Evolutionary conservation across 2,888 invertebrate genomes (phyloP).

Genomic region (Oxytorus armatus): DNA sequence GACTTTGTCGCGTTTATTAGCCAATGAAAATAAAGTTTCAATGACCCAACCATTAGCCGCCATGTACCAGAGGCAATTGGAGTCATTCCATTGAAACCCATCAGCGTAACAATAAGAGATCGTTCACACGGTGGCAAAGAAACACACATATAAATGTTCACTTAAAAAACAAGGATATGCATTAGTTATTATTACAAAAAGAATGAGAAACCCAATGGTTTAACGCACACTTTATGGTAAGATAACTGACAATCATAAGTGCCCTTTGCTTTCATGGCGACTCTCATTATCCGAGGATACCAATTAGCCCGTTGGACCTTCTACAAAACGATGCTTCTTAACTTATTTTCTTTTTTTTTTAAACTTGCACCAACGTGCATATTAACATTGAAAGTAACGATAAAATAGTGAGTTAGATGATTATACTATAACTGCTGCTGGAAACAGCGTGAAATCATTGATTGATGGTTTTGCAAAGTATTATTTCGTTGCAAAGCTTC

Average conservation of each 20-base stretch:
- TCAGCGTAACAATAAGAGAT: neutral
- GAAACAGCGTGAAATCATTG: too few relatives aligned
- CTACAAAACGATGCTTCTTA: constrained; percentile 3
- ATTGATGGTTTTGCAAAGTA: too few relatives aligned
- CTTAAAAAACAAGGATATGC: neutral
- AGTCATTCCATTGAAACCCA: neutral
- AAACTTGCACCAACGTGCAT: neutral
- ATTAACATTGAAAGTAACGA: neutral
- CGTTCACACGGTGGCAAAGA: neutral
- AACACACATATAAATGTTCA: neutral
- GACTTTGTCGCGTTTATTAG: neutral
- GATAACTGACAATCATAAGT: neutral
- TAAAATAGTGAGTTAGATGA: too few relatives aligned
- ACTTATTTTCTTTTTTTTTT: neutral
- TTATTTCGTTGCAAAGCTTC: too few relatives aligned
- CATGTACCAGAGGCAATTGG: neutral
- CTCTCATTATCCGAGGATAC: neutral
- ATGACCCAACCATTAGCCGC: too few relatives aligned
- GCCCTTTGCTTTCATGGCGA: constrained; percentile 15
- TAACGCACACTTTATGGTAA: neutral
- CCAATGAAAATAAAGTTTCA: too few relatives aligned
- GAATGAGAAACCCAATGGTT: neutral
- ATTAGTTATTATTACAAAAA: too few relatives aligned
- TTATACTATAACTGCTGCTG: too few relatives aligned
- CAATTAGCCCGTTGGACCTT: neutral